Conservation (phyloP, 2,113 vertebrate genomes). For the Hyaena hyaena region DNA sequence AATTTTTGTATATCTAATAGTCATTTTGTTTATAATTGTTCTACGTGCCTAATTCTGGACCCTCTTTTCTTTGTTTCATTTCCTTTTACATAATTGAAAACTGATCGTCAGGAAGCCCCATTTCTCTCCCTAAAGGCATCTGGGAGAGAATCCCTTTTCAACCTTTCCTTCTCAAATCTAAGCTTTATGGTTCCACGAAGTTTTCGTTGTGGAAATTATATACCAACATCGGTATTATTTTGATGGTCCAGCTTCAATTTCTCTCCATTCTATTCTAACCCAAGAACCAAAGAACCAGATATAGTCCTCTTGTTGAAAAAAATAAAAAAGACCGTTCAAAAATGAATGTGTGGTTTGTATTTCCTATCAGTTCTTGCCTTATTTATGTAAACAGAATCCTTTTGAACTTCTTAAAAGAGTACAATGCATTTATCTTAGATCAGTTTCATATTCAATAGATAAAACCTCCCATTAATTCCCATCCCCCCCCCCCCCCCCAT, state of each 20-base stretch:
- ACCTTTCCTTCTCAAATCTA: not conserved
- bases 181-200: not conserved
- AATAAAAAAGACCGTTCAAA: not conserved
- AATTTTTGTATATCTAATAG: not conserved
- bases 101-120: not conserved
- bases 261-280: not conserved
- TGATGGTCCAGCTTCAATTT: not conserved
- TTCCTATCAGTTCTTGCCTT: not conserved
- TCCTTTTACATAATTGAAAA: not conserved
- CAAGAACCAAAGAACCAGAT: constrained; percentile 25
- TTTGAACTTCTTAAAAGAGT: constrained; percentile 11
- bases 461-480: not conserved
- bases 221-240: not conserved
- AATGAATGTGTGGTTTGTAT: not conserved
- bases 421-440: not conserved
- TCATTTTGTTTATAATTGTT: constrained; percentile 1
- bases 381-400: not conserved
- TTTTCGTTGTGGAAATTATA: not conserved
- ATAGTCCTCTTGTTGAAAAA: not conserved
- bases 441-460: not conserved
- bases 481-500: not conserved
- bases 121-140: not conserved
- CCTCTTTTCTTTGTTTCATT: not conserved
- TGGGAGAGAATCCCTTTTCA: not conserved
- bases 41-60: not conserved